Percentiles rank a stretch among this genome's conserved stretches.
Evolutionary conservation across 30 jellyfish, hydroid and myxozoan genomes (phyloP).

Genomic region (Nemopilema nomurai): DNA sequence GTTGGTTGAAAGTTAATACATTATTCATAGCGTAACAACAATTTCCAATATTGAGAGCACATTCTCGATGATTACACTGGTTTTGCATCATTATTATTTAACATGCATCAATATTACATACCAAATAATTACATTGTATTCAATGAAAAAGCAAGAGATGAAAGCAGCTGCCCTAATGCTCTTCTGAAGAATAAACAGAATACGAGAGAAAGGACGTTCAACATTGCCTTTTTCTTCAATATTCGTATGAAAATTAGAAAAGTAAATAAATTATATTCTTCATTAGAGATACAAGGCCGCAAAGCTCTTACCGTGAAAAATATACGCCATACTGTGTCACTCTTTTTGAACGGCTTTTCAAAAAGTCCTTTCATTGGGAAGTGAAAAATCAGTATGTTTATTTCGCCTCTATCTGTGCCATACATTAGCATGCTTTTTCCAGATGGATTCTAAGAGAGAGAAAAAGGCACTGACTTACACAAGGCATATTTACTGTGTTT

Average conservation of each 20-base stretch:
- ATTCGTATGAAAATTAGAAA: no score
- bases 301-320: constrained; percentile 56
- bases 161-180: no score
- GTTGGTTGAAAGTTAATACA: no score
- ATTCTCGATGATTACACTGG: neutral
- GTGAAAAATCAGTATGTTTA: constrained; percentile 52
- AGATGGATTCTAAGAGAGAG: constrained; percentile 31
- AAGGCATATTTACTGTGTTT: neutral
- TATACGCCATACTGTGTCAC: constrained; percentile 69
- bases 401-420: constrained; percentile 85
- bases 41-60: no score
- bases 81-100: neutral
- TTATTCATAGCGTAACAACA: no score
- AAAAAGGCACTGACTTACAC: neutral
- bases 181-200: no score
- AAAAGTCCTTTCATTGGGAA: constrained; percentile 71
- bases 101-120: neutral
- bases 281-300: neutral
- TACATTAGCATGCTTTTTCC: constrained; percentile 58
- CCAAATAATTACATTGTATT: no score
- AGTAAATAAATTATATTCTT: neutral
- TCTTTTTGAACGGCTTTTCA: constrained; percentile 71
- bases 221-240: no score
- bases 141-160: no score
- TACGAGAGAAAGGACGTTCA: no score